Evolutionary conservation across 2,888 invertebrate species (phyloP).

Genomic region (Melipona bicolor): DNA sequence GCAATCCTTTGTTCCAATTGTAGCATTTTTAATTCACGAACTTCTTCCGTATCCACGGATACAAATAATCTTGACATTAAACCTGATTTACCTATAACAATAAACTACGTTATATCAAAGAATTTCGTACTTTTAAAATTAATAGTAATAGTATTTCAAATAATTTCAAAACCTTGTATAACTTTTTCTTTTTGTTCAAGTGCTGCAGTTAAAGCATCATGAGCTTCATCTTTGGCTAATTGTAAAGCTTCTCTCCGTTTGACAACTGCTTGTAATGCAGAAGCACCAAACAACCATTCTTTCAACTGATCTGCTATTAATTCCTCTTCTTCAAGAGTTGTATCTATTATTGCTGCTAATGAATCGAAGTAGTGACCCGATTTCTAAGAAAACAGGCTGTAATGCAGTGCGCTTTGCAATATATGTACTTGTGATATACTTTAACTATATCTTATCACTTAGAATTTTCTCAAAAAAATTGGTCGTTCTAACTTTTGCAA

Average conservation of each 20-base stretch:
- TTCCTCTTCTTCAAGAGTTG: conserved; percentile 92
- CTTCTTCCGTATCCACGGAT: conserved; percentile 91
- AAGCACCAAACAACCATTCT: conserved; percentile 92
- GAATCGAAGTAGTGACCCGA: conserved; percentile 89
- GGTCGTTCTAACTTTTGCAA: neutral
- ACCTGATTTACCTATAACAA: conserved; percentile 87
- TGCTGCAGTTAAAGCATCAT: conserved; percentile 86
- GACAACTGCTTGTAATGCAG: conserved; percentile 90
- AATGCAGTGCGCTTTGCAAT: conserved; percentile 67
- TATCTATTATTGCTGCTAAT: conserved; percentile 90
- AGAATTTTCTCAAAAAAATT: neutral
- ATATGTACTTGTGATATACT: conserved; percentile 43
- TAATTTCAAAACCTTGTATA: conserved; percentile 81
- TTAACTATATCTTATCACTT: conserved; percentile 18
- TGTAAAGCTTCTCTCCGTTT: conserved; percentile 90
- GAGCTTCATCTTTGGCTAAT: conserved; percentile 89
- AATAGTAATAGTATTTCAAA: conserved; percentile 6
- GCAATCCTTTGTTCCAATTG: conserved; percentile 89
- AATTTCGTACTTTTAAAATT: neutral
- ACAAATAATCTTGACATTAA: conserved; percentile 91
- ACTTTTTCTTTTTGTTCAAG: conserved; percentile 85
- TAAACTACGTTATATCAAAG: neutral
- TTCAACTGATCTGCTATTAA: conserved; percentile 93
- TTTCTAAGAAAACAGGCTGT: conserved; percentile 82
- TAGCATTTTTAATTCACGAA: conserved; percentile 89